Evolutionary conservation across 2,113 vertebrate species (phyloP).

Genomic region (Vidua macroura): DNA sequence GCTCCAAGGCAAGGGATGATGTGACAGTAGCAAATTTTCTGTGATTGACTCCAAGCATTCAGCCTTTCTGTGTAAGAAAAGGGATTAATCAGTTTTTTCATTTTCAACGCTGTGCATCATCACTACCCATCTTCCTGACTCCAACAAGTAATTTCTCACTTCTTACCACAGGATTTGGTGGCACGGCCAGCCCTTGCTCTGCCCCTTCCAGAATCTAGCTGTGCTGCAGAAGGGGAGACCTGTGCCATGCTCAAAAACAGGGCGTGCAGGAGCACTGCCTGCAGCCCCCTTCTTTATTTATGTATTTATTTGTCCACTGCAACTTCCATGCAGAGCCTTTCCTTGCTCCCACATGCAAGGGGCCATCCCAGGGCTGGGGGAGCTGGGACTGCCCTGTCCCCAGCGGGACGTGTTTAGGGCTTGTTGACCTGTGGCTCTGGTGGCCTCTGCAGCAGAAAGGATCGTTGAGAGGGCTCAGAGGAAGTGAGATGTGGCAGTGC

Average conservation of each 20-base stretch:
- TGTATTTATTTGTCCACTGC: background rate
- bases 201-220: background rate
- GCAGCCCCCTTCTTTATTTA: background rate
- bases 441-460: background rate
- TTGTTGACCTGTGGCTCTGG: background rate
- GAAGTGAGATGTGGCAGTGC: background rate
- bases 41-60: background rate
- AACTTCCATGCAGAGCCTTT: background rate
- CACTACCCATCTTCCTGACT: background rate
- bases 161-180: background rate
- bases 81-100: background rate
- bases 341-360: accelerated
- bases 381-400: background rate
- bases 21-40: background rate
- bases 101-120: background rate
- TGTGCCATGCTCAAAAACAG: accelerated
- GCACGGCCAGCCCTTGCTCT: background rate
- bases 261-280: accelerated
- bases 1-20: background rate
- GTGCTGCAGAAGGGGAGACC: background rate
- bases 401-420: accelerated
- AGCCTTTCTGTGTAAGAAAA: background rate
- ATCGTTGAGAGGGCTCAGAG: background rate
- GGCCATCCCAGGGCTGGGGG: too few relatives aligned
- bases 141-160: background rate